These are phyloP conservation scores for Andrena bicolor DNA, from an alignment of 2,888 invertebrate genomes.

Conservation along the genomic window DNA sequence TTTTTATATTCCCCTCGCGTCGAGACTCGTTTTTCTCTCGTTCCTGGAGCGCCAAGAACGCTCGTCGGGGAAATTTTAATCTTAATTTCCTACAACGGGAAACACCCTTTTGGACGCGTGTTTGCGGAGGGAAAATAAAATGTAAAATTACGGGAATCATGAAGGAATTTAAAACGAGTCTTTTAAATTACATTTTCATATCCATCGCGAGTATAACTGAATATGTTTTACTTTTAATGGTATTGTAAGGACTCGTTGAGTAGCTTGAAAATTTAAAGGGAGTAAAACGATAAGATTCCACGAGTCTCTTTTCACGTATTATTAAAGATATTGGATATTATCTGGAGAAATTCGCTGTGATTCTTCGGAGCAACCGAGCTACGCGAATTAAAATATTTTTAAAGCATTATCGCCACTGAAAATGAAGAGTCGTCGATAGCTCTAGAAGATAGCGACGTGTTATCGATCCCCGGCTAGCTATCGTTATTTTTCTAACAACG, in stretches of 20 bases:
- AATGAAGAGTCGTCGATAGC: constrained; percentile 15
- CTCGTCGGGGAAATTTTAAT: not conserved
- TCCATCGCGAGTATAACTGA: too few relatives aligned
- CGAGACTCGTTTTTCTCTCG: not conserved
- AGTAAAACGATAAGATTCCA: too few relatives aligned
- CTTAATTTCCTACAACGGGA: too few relatives aligned
- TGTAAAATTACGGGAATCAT: too few relatives aligned
- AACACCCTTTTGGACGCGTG: too few relatives aligned
- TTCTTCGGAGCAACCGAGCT: not conserved
- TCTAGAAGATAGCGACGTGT: constrained; percentile 35
- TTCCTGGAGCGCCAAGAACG: not conserved
- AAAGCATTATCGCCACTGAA: constrained; percentile 29
- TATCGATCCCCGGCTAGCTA: constrained; percentile 39
- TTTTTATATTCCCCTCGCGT: constrained; percentile 4
- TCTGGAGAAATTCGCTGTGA: not conserved
- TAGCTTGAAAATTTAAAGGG: too few relatives aligned
- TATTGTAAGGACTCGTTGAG: too few relatives aligned
- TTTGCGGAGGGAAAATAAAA: too few relatives aligned
- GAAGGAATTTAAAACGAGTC: too few relatives aligned
- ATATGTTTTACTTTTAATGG: too few relatives aligned
- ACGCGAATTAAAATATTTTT: not conserved
- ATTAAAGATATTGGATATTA: too few relatives aligned
- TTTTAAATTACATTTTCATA: too few relatives aligned
- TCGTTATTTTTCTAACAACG: constrained; percentile 16
- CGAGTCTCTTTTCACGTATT: not conserved